Conservation (phyloP, 2,797 vertebrate genomes). For the Lacerta viridis region DNA sequence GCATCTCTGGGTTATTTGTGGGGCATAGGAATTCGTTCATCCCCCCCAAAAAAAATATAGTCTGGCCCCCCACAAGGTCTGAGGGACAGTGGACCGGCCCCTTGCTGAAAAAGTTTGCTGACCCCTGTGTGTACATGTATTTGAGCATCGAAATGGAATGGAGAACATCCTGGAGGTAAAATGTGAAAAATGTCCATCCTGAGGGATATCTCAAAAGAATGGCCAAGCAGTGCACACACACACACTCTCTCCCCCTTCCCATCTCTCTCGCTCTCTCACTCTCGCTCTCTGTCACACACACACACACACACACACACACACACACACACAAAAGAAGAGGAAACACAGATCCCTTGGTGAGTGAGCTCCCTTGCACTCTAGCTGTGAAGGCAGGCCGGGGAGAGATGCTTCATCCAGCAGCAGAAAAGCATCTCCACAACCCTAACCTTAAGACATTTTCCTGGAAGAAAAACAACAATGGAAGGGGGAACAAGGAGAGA, state of each 20-base stretch:
- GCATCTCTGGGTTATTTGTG: no score
- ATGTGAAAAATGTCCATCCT: not conserved
- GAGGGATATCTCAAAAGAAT: not conserved
- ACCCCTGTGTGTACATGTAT: not conserved
- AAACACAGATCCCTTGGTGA: not conserved
- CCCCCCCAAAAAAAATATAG: no score
- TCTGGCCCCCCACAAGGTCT: no score
- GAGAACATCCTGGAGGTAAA: not conserved
- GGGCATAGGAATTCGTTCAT: no score
- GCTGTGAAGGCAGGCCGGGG: conserved; percentile 32
- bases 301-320: not conserved
- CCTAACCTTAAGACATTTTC: conserved; percentile 55
- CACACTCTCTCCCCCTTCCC: no score
- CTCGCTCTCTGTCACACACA: not conserved
- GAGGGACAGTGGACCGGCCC: no score
- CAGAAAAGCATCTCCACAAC: conserved; percentile 2
- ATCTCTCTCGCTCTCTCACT: not conserved
- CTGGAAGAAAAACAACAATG: conserved; percentile 27
- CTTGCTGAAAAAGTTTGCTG: no score
- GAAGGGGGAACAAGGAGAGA: not conserved
- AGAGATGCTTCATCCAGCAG: not conserved
- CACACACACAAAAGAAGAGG: accelerated
- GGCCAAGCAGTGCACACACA: not conserved
- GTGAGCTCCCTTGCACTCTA: conserved; percentile 13
- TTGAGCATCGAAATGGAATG: not conserved